phyloP scores from a whole-genome alignment of 2,113 vertebrate species.

The Heliornis fulica region DNA sequence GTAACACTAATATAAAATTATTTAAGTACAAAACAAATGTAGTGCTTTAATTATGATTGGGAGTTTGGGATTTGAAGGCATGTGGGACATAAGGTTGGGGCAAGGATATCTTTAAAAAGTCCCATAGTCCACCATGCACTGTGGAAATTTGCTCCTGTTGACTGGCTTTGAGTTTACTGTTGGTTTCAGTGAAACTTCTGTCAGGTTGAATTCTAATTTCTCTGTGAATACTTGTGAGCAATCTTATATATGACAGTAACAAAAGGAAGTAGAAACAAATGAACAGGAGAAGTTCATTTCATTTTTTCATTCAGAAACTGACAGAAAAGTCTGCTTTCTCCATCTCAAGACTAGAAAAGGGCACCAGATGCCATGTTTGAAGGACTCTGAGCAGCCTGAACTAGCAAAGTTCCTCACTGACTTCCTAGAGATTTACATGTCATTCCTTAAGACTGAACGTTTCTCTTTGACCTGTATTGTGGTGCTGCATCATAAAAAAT shows the following conservation, averaged over 20 bases:
- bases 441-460: background rate
- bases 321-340: background rate
- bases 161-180: background rate
- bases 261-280: background rate
- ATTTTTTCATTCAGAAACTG: background rate
- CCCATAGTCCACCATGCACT: fast-evolving
- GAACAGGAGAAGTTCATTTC: background rate
- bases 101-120: background rate
- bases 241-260: background rate
- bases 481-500: background rate
- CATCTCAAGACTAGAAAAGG: background rate
- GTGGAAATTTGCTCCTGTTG: background rate
- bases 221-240: background rate
- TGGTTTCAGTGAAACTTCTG: background rate
- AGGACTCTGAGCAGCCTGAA: background rate
- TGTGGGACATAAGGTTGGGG: background rate
- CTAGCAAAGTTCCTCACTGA: background rate
- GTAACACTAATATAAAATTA: background rate
- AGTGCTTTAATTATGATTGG: background rate
- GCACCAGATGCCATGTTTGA: background rate
- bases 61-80: background rate
- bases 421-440: background rate
- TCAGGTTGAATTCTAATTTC: background rate
- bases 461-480: background rate
- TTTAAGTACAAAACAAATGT: background rate